Percentiles rank a stretch among this genome's conserved stretches.
Conservation (phyloP, 2,113 vertebrate species). For the Globicephala melas region DNA sequence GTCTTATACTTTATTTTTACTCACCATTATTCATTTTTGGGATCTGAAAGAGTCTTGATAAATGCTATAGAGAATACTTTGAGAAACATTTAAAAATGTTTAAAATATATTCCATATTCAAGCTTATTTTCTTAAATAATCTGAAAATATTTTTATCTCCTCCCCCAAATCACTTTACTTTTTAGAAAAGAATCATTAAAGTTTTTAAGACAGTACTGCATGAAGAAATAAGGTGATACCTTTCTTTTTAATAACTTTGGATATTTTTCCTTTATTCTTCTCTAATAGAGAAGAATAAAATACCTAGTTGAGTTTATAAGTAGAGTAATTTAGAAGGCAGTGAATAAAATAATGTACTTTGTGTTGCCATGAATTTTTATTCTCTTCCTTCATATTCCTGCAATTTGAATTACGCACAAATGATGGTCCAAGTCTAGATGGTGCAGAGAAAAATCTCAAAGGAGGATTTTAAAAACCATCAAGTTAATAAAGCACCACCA, state of each 20-base stretch:
- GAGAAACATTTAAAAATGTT: background rate
- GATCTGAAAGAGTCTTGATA: background rate
- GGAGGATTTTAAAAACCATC: background rate
- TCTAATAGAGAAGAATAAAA: background rate
- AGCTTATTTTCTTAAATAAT: constrained; percentile 25
- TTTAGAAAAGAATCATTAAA: background rate
- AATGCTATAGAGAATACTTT: background rate
- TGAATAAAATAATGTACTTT: background rate
- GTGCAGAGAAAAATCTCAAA: background rate
- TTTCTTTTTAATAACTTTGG: constrained; percentile 13
- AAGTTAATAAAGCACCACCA: background rate
- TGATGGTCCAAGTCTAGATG: background rate
- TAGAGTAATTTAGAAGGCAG: background rate
- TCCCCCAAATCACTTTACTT: background rate
- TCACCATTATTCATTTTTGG: background rate
- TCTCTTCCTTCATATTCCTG: background rate
- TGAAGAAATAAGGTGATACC: background rate
- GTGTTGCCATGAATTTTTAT: background rate
- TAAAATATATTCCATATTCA: background rate
- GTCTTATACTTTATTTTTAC: background rate
- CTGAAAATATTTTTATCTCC: background rate
- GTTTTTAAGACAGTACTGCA: background rate
- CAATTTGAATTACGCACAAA: background rate
- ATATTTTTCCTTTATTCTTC: background rate
- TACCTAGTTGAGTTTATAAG: background rate